Percentiles rank a stretch among this genome's conserved stretches.
Conservation (phyloP, 2,797 vertebrate genomes). For the Oreochromis grahami region DNA sequence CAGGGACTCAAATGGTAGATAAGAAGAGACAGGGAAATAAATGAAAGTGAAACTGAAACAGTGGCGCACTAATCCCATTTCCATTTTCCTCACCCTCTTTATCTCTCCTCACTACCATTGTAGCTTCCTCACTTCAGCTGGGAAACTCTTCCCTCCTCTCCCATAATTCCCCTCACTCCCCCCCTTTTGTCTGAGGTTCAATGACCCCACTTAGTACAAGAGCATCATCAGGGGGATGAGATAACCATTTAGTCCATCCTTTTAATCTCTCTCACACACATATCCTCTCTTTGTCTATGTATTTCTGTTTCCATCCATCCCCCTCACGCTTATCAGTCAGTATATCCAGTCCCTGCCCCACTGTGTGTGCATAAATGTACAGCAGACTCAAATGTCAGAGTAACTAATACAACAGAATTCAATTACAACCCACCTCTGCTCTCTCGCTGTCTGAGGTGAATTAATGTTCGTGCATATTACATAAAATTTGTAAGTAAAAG, state of each 20-base stretch:
- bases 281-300: neutral
- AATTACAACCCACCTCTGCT: constrained; percentile 1
- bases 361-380: neutral
- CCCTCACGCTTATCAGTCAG: neutral
- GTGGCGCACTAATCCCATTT: constrained; percentile 20
- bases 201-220: constrained; percentile 39
- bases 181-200: constrained; percentile 43
- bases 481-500: neutral
- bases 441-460: neutral
- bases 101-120: constrained; percentile 3
- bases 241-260: constrained; percentile 48
- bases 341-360: neutral
- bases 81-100: constrained; percentile 8
- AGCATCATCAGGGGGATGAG: constrained; percentile 31
- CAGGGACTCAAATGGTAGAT: neutral
- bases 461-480: neutral
- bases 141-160: neutral
- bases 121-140: neutral
- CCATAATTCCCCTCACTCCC: neutral
- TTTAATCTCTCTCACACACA: constrained; percentile 33
- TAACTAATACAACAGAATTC: constrained; percentile 1
- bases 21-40: neutral
- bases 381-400: constrained; percentile 23
- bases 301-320: neutral
- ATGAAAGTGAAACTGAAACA: constrained; percentile 2